These are phyloP conservation scores for Rhea americana DNA, from an alignment of 2,113 vertebrate species.

Conservation along the genomic window DNA sequence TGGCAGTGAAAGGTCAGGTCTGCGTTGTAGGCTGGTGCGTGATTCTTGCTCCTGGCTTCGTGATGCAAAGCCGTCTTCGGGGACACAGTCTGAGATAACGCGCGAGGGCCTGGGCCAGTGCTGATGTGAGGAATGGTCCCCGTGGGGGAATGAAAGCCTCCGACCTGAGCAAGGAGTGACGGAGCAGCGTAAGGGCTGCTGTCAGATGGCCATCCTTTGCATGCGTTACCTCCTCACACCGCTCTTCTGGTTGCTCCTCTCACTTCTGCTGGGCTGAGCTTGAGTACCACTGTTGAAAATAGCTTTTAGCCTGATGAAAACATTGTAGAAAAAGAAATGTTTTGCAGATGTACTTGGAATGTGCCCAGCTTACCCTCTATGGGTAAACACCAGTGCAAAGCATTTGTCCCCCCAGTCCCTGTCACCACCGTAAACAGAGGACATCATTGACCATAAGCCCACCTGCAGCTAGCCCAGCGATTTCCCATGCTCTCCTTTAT, in stretches of 20 bases:
- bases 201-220: background rate
- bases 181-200: background rate
- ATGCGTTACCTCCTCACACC: background rate
- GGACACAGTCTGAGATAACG: accelerated
- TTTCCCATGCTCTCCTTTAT: background rate
- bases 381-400: background rate
- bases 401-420: background rate
- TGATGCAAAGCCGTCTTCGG: background rate
- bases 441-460: background rate
- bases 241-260: background rate
- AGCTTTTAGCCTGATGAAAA: background rate
- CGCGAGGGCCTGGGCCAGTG: background rate
- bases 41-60: background rate
- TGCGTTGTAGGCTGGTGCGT: background rate
- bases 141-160: background rate
- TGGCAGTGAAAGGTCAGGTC: conserved; percentile 47
- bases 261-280: no score
- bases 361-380: background rate
- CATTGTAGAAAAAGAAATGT: background rate
- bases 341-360: background rate
- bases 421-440: background rate
- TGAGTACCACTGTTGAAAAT: background rate
- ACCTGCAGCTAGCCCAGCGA: background rate
- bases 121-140: background rate
- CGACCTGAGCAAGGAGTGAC: background rate